phyloP scores from a whole-genome alignment of 2,797 vertebrate species.

The Ceyx erithaca region DNA sequence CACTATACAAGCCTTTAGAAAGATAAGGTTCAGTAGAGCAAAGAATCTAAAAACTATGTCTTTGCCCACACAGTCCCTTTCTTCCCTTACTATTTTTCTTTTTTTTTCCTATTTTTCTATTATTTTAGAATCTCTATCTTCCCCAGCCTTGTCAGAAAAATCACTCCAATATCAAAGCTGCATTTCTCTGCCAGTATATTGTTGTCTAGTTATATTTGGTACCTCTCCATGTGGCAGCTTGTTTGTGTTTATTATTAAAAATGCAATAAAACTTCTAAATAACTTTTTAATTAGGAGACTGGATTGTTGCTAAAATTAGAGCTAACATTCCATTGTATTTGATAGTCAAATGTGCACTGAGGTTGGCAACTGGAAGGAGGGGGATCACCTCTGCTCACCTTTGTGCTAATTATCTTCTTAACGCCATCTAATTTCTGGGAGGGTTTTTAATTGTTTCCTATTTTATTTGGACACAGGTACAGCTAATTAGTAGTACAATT shows the following conservation, averaged over 20 bases:
- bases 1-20: neutral
- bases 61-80: neutral
- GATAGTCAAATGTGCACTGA: neutral
- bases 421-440: neutral
- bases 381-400: neutral
- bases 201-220: neutral
- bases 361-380: neutral
- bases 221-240: neutral
- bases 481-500: neutral
- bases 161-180: neutral
- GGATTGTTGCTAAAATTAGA: neutral
- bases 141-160: neutral
- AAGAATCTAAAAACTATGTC: constrained; percentile 3
- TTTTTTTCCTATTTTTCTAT: neutral
- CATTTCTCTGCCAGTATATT: neutral
- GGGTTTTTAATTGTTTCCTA: neutral
- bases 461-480: neutral
- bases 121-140: neutral
- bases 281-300: neutral
- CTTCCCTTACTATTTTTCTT: neutral
- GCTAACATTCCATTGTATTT: neutral
- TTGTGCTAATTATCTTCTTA: constrained; percentile 30
- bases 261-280: neutral
- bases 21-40: constrained; percentile 35
- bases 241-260: neutral